These are phyloP conservation scores for Peromyscus melanophrys DNA, from an alignment of 2,797 vertebrate species.

Conservation along the genomic window DNA sequence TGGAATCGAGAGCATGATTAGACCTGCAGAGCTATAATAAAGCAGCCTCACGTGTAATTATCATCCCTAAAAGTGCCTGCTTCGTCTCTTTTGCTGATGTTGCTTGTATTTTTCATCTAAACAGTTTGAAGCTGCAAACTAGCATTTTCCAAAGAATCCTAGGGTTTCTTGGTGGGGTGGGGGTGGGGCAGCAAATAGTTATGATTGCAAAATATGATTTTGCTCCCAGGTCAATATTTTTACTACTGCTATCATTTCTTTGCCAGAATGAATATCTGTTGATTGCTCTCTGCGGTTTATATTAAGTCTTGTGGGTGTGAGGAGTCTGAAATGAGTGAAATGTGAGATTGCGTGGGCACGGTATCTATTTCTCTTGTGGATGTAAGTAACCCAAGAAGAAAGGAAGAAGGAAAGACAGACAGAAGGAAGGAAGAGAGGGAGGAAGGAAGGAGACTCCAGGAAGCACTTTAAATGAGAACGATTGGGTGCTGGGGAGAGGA, in stretches of 20 bases:
- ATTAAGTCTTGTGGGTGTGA: not conserved
- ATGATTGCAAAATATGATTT: not conserved
- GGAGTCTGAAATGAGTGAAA: not conserved
- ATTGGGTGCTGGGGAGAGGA: not conserved
- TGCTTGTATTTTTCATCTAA: constrained; percentile 77
- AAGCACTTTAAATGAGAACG: not conserved
- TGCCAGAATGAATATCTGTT: not conserved
- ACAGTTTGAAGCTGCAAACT: constrained; percentile 74
- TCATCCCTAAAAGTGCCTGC: constrained; percentile 69
- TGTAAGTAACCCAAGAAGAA: not conserved
- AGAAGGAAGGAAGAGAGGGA: too few relatives aligned
- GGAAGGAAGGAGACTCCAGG: too few relatives aligned
- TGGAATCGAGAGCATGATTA: constrained; percentile 58
- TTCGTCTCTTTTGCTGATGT: constrained; percentile 70
- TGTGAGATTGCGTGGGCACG: too few relatives aligned
- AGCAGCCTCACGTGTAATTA: constrained; percentile 75
- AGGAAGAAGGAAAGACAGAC: accelerated
- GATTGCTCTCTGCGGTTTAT: not conserved
- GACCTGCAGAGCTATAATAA: constrained; percentile 72
- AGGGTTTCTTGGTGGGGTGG: not conserved
- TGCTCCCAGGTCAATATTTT: not conserved
- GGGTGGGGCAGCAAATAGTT: not conserved
- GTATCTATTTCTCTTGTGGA: not conserved
- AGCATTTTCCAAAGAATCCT: constrained; percentile 70
- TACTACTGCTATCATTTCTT: not conserved